These are phyloP conservation scores for Microchirus variegatus DNA, from an alignment of 2,797 vertebrate genomes.

Conservation along the genomic window DNA sequence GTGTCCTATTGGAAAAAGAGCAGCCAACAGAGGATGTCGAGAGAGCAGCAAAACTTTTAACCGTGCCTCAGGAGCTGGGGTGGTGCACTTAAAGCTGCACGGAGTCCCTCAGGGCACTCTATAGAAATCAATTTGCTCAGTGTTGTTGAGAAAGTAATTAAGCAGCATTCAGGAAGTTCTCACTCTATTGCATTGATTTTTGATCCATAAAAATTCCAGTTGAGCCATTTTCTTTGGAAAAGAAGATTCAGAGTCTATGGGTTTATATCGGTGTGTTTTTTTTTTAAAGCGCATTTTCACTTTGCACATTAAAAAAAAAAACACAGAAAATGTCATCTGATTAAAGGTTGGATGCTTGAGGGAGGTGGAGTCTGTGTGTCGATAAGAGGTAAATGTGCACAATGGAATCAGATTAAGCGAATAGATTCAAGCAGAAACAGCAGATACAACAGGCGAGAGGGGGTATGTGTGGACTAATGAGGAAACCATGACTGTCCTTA, in stretches of 20 bases:
- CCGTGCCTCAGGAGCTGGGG: slow-evolving; percentile 14
- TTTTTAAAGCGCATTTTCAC: background rate
- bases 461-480: too few relatives aligned
- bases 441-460: too few relatives aligned
- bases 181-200: slow-evolving; percentile 64
- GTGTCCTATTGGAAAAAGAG: background rate
- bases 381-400: too few relatives aligned
- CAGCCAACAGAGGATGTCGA: slow-evolving; percentile 5
- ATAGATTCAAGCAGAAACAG: too few relatives aligned
- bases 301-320: too few relatives aligned
- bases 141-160: slow-evolving; percentile 65
- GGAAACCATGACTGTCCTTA: too few relatives aligned
- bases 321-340: too few relatives aligned
- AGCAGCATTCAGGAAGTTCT: slow-evolving; percentile 62
- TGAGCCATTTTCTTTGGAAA: slow-evolving; percentile 30
- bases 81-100: slow-evolving; percentile 23
- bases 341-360: too few relatives aligned
- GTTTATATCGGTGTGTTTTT: too few relatives aligned
- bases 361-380: too few relatives aligned
- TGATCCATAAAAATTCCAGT: slow-evolving; percentile 54
- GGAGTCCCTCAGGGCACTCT: slow-evolving; percentile 44
- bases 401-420: too few relatives aligned
- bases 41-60: slow-evolving; percentile 26
- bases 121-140: slow-evolving; percentile 61
- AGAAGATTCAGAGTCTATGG: slow-evolving; percentile 17